These are phyloP conservation scores for Drosophila tsacasi DNA, from an alignment of 1,140 invertebrate genomes.

Conservation along the genomic window DNA sequence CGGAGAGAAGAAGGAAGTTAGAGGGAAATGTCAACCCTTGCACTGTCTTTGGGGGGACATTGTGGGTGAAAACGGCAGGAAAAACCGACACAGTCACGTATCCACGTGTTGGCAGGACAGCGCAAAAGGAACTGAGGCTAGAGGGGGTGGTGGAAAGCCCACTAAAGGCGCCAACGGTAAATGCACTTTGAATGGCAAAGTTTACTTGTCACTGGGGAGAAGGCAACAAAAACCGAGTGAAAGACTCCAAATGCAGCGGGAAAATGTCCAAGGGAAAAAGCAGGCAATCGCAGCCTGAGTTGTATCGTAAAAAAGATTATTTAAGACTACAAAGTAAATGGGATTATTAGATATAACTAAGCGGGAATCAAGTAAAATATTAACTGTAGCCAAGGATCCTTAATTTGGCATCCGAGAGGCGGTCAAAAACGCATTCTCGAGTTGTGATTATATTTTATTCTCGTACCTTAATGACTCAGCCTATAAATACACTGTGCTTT, in stretches of 20 bases:
- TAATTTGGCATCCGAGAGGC: no score
- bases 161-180: conserved; percentile 29
- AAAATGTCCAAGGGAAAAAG: conserved; percentile 11
- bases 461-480: background rate
- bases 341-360: background rate
- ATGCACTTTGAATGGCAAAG: conserved; percentile 53
- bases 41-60: conserved; percentile 6
- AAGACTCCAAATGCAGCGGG: conserved; percentile 3
- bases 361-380: background rate
- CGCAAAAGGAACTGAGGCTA: background rate
- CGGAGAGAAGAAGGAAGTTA: conserved; percentile 5
- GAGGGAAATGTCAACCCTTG: conserved; percentile 19
- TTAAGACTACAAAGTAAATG: background rate
- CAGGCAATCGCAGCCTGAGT: conserved; percentile 24
- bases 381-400: background rate
- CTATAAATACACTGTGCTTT: background rate
- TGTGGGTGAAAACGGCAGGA: conserved; percentile 39
- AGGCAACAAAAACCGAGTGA: conserved; percentile 4
- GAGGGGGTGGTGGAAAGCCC: conserved; percentile 11
- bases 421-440: no score
- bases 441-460: background rate
- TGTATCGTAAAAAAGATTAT: conserved; percentile 11
- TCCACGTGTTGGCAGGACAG: conserved; percentile 53
- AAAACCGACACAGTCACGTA: conserved; percentile 53
- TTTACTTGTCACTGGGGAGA: conserved; percentile 38